Percentiles rank a stretch among this genome's conserved stretches.
These are phyloP conservation scores for Sciurus vulgaris DNA, from an alignment of 2,797 vertebrate species.

Conservation along the genomic window DNA sequence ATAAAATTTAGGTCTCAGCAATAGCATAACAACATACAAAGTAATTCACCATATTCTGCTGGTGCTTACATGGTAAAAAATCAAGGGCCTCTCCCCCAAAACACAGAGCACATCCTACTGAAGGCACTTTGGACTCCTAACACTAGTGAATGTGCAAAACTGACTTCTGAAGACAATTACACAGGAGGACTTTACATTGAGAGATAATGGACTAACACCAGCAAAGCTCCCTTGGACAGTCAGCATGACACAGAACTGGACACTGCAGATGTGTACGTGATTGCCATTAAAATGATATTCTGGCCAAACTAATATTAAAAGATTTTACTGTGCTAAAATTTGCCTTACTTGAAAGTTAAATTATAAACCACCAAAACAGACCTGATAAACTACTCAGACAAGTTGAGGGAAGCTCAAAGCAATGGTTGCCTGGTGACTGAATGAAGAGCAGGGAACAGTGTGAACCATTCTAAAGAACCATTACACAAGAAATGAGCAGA, in stretches of 20 bases:
- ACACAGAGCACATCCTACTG: neutral
- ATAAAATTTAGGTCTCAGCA: neutral
- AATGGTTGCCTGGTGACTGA: neutral
- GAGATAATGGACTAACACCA: neutral
- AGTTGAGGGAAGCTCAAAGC: neutral
- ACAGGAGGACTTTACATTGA: slow-evolving; percentile 22
- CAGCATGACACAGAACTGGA: slow-evolving; percentile 2
- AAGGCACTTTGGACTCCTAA: slow-evolving; percentile 27
- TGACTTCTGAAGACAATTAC: neutral
- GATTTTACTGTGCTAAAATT: slow-evolving; percentile 48
- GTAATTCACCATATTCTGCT: neutral
- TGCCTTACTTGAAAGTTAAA: slow-evolving; percentile 34
- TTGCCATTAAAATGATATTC: slow-evolving; percentile 49
- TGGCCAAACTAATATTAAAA: slow-evolving; percentile 38
- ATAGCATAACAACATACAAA: neutral
- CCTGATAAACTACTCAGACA: neutral
- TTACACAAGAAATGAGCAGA: slow-evolving; percentile 29
- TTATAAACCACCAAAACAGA: slow-evolving; percentile 44
- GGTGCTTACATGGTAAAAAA: neutral
- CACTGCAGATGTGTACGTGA: neutral
- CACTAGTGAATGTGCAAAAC: neutral
- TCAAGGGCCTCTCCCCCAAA: neutral
- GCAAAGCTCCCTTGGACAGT: slow-evolving; percentile 38
- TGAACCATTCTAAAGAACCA: neutral
- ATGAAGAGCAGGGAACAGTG: neutral